A percentile compares a stretch with the other conserved stretches of the same genome.
Conservation (phyloP, 1,140 invertebrate species). For the Bombus impatiens region DNA sequence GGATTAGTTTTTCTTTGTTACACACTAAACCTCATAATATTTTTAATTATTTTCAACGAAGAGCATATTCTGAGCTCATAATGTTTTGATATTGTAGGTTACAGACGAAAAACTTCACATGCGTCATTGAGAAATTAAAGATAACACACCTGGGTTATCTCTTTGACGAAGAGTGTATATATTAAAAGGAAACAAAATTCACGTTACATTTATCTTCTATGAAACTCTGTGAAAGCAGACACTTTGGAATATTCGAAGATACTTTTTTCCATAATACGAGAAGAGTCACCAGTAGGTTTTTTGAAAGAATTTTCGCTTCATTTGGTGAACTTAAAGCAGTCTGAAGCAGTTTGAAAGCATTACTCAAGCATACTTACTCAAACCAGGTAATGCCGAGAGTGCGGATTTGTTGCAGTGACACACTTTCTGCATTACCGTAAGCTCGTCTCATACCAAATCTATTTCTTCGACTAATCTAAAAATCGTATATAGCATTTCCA, state of each 20-base stretch:
- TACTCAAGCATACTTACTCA: slow-evolving; percentile 52
- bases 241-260: background rate
- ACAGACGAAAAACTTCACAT: too few species aligned
- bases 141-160: too few species aligned
- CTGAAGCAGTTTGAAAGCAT: slow-evolving; percentile 55
- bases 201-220: too few species aligned
- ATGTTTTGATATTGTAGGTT: too few species aligned
- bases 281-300: slow-evolving; percentile 17
- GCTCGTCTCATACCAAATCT: background rate
- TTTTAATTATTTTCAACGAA: too few species aligned
- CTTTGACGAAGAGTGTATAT: too few species aligned
- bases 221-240: too few species aligned
- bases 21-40: too few species aligned
- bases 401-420: slow-evolving; percentile 70
- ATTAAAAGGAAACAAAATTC: too few species aligned
- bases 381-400: slow-evolving; percentile 59
- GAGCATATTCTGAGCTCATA: too few species aligned
- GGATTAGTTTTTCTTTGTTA: too few species aligned
- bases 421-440: slow-evolving; percentile 69
- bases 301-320: slow-evolving; percentile 48
- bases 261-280: slow-evolving; percentile 15
- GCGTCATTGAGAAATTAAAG: too few species aligned
- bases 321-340: slow-evolving; percentile 57
- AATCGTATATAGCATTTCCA: background rate
- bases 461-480: background rate